These are phyloP conservation scores for Enteromius argenteus DNA, from an alignment of 2,797 vertebrate species.

Conservation along the genomic window DNA sequence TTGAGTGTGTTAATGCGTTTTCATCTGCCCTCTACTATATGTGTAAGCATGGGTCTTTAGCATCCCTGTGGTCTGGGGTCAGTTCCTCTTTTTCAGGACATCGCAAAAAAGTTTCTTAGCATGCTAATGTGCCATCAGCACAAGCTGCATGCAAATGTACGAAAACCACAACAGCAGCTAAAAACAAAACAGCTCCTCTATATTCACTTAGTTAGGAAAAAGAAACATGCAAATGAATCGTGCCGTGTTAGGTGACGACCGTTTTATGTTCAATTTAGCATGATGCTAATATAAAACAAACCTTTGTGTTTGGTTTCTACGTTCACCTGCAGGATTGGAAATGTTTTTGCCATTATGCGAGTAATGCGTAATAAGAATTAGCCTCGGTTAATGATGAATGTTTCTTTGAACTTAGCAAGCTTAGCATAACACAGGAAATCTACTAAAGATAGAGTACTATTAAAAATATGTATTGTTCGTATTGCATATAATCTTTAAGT, in stretches of 20 bases:
- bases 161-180: conserved; percentile 54
- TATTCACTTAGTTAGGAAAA: conserved; percentile 21
- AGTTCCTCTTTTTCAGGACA: conserved; percentile 54
- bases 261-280: background rate
- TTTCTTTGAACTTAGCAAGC: conserved; percentile 39
- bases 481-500: conserved; percentile 34
- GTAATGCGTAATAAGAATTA: background rate
- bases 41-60: conserved; percentile 25
- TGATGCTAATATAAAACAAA: background rate
- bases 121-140: conserved; percentile 21
- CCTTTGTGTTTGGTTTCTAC: background rate
- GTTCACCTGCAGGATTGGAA: conserved; percentile 20
- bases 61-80: conserved; percentile 39
- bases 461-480: conserved; percentile 38
- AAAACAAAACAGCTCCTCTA: conserved; percentile 35
- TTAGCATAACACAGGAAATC: conserved; percentile 20
- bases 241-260: background rate
- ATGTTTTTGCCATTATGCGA: background rate
- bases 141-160: conserved; percentile 52
- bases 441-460: conserved; percentile 33
- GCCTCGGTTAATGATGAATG: conserved; percentile 22
- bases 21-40: background rate
- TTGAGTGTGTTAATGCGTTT: background rate
- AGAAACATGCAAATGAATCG: background rate
- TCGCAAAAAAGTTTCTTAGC: conserved; percentile 43